A percentile compares a stretch with the other conserved stretches of the same genome.
phyloP scores from a whole-genome alignment of 2,888 invertebrate genomes.

The Drosophila paranaensis region DNA sequence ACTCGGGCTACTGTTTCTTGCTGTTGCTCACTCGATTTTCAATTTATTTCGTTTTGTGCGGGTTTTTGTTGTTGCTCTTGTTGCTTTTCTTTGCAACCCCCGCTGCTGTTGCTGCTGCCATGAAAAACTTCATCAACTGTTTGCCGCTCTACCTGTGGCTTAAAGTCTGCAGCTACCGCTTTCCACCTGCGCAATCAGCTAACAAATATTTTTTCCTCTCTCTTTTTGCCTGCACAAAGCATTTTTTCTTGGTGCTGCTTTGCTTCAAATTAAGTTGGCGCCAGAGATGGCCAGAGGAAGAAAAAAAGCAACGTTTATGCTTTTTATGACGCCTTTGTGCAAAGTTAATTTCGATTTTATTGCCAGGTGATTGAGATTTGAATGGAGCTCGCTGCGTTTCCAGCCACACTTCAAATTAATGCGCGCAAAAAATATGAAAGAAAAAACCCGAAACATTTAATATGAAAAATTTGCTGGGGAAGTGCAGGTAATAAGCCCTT shows the following conservation, averaged over 20 bases:
- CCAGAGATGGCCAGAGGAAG: conserved; percentile 35
- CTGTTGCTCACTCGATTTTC: conserved; percentile 73
- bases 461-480: conserved; percentile 12
- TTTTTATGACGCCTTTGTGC: conserved; percentile 71
- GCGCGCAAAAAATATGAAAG: conserved; percentile 15
- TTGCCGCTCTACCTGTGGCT: conserved; percentile 73
- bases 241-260: conserved; percentile 48
- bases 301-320: conserved; percentile 47
- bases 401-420: conserved; percentile 50
- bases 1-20: conserved; percentile 53
- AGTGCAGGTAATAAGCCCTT: conserved; percentile 64
- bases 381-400: conserved; percentile 52
- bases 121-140: conserved; percentile 76
- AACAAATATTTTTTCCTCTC: conserved; percentile 38
- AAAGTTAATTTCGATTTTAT: conserved; percentile 81
- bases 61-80: conserved; percentile 21
- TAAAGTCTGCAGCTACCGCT: conserved; percentile 52
- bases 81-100: conserved; percentile 7
- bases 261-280: conserved; percentile 76
- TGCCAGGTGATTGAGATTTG: conserved; percentile 78
- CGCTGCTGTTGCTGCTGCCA: conserved; percentile 11
- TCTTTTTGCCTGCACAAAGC: neutral
- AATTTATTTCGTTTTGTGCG: conserved; percentile 70
- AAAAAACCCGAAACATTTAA: conserved; percentile 10
- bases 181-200: conserved; percentile 56